Base-by-base conservation (phyloP, 35 echinoderm and acorn worm species). In the Acanthaster planci region DNA sequence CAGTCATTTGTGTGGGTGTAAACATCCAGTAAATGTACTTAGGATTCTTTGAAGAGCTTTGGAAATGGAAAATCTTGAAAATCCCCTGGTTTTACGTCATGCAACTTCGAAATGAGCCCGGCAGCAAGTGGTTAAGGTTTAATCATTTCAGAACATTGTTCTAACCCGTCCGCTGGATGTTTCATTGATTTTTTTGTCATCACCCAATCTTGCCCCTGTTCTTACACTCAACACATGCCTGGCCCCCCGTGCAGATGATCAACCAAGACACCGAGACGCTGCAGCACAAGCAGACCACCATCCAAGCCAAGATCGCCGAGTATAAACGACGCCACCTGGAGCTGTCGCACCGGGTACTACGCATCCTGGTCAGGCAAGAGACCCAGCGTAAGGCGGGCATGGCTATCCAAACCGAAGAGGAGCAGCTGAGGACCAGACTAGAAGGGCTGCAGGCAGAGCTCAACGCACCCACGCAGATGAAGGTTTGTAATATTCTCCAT, bases 221-320 rank as follows among this genome's bases (percentile, higher is more conserved):
- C 12, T 12, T 47, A 47, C 42, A 47, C 4, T 12, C 4, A 47
- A 47, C 42, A 47, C 12, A 12, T 47, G 42, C 42, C 4, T 47
- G 42, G 4, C 42, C 12, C 42, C 42, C 51, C 17, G 29, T 15
- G 36, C 36, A 96, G 93, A 68, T 92, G 38, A 89, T 86, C 52
- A 51, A 57, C 52, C 87, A 96, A 78, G 89, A 96, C 29, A 76
- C 92, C 19, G 79, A 89, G 67, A 86, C 54, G 22, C 44, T 96
- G 52, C 90, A 96, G 31, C 80, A 92, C 40, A 68, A 96, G 36
- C 91, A 96, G 86, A 85, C 87, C 55, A 89, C 93, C 10, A 72
- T 96, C 7, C 90, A 92, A 38, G 89, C 89, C 38, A 96, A 82
- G 77, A 84, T 96, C 36, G 80, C 93, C 21, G 90, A 96, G 60